Conservation (phyloP, 2,797 vertebrate genomes). For the Phaenicophaeus curvirostris region DNA sequence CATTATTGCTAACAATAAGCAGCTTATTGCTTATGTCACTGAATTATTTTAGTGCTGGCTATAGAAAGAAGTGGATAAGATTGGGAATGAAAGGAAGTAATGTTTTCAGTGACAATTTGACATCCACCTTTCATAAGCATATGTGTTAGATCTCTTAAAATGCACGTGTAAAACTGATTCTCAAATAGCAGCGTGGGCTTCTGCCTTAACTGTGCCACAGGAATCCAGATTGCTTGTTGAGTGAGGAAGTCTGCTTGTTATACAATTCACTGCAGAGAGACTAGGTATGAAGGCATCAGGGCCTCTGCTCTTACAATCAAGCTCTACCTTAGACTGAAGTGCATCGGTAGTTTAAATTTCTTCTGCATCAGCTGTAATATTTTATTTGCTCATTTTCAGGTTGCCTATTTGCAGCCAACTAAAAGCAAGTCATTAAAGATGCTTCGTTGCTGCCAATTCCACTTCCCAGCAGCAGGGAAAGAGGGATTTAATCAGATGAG, state of each 20-base stretch:
- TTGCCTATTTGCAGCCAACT: neutral
- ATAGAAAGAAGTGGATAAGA: neutral
- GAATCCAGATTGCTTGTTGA: neutral
- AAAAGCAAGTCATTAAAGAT: neutral
- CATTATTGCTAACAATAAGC: neutral
- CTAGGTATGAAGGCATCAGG: neutral
- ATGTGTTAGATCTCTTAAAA: neutral
- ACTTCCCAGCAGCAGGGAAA: neutral
- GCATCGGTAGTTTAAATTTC: neutral
- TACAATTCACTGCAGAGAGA: neutral
- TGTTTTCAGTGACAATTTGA: neutral
- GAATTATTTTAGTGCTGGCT: neutral
- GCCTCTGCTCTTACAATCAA: neutral
- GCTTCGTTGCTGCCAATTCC: neutral
- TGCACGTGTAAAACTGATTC: neutral
- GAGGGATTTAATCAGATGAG: neutral
- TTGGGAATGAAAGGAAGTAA: neutral
- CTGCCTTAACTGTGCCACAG: neutral
- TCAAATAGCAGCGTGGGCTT: neutral
- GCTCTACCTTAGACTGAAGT: neutral
- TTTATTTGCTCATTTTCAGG: conserved; percentile 2
- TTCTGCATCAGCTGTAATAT: neutral
- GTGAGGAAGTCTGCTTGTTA: neutral
- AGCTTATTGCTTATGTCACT: neutral
- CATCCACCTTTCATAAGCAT: neutral